phyloP scores from a whole-genome alignment of 2,797 vertebrate genomes.

The Spinus olivaceus region DNA sequence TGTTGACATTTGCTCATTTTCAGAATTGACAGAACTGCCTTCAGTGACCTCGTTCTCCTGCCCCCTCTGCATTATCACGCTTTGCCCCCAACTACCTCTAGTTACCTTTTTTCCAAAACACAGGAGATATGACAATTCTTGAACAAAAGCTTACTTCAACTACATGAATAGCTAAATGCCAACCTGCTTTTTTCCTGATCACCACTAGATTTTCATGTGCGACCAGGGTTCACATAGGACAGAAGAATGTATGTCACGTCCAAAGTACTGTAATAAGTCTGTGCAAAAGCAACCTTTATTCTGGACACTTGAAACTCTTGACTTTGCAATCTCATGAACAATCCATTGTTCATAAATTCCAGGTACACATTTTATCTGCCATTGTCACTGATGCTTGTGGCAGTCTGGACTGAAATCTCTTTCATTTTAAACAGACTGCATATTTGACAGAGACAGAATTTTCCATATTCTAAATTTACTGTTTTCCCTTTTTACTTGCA shows the following conservation, averaged over 20 bases:
- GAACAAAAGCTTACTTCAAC: neutral
- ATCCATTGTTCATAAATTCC: neutral
- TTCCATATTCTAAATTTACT: neutral
- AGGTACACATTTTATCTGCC: neutral
- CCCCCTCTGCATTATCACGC: neutral
- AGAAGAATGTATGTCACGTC: accelerated
- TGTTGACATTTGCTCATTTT: neutral
- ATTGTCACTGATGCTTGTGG: neutral
- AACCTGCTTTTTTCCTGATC: neutral
- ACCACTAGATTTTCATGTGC: neutral
- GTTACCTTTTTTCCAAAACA: neutral
- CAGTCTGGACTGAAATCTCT: neutral
- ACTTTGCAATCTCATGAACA: neutral
- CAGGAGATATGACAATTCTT: neutral
- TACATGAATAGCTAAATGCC: neutral
- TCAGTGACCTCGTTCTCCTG: neutral
- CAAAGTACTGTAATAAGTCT: neutral
- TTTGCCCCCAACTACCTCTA: neutral
- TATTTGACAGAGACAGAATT: neutral
- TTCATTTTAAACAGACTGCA: neutral
- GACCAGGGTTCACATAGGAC: neutral
- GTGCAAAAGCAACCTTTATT: neutral
- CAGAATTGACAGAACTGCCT: neutral
- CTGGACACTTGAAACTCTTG: neutral
- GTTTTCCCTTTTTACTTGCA: neutral